Conservation (phyloP, 2,113 vertebrate genomes). For the Melanotaenia duboulayi region DNA sequence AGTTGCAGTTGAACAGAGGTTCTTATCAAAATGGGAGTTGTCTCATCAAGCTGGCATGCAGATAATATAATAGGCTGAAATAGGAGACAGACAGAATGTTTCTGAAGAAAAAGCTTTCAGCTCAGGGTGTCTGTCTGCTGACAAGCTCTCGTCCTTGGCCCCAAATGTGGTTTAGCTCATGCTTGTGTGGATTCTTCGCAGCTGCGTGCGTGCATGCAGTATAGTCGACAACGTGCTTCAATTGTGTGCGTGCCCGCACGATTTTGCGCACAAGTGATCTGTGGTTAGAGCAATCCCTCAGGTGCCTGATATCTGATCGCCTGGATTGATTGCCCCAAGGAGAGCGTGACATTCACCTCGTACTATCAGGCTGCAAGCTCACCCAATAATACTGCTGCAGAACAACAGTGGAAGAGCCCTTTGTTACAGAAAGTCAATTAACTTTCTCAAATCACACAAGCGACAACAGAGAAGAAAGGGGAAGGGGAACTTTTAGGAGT, state of each 20-base stretch:
- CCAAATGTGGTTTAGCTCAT: conserved; percentile 16
- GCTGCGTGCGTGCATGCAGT: conserved; percentile 16
- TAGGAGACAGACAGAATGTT: conserved; percentile 47
- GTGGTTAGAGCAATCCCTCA: conserved; percentile 68
- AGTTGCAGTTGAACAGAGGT: conserved; percentile 32
- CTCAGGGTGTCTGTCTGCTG: conserved; percentile 34
- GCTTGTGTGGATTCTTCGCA: conserved; percentile 14
- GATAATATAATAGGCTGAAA: conserved; percentile 62
- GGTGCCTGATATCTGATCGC: conserved; percentile 81
- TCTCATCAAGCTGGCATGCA: conserved; percentile 67
- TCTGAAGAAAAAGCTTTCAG: conserved; percentile 26
- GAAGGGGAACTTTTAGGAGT: conserved; percentile 12
- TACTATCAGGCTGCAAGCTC: conserved; percentile 44
- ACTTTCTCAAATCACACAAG: conserved; percentile 28
- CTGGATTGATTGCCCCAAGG: conserved; percentile 80
- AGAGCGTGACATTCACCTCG: conserved; percentile 80
- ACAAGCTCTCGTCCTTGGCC: conserved; percentile 47
- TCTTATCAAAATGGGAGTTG: conserved; percentile 47
- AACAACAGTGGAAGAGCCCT: conserved; percentile 23
- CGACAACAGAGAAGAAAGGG: neutral
- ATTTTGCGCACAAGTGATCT: conserved; percentile 35
- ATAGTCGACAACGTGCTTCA: conserved; percentile 17
- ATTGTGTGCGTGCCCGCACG: conserved; percentile 33
- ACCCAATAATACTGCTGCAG: conserved; percentile 44
- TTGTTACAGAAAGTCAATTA: conserved; percentile 69